A percentile compares a stretch with the other conserved stretches of the same genome.
These are phyloP conservation scores for Synanthedon myopaeformis DNA, from an alignment of 2,888 invertebrate species.

Conservation along the genomic window DNA sequence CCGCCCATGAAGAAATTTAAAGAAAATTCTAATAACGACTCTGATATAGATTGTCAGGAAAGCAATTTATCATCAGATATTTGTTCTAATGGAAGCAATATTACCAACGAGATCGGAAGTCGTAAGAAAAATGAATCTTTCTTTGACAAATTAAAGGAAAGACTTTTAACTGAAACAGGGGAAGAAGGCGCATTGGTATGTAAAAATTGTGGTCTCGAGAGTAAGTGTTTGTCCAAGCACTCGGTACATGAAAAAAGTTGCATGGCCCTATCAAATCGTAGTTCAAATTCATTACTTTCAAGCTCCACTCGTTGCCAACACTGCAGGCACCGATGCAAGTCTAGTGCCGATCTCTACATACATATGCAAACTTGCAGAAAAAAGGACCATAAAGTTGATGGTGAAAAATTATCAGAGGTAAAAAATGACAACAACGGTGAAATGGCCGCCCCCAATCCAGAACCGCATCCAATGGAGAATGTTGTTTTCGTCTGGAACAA, in stretches of 20 bases:
- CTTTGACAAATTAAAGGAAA: slow-evolving; percentile 85
- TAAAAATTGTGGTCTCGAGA: slow-evolving; percentile 78
- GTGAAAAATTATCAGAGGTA: slow-evolving; percentile 32
- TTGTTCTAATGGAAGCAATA: slow-evolving; percentile 7
- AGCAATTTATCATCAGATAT: no score
- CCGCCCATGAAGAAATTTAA: slow-evolving; percentile 56
- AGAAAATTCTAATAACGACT: slow-evolving; percentile 11
- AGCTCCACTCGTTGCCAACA: slow-evolving; percentile 86
- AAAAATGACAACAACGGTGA: slow-evolving; percentile 40
- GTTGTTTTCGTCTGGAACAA: slow-evolving; percentile 86
- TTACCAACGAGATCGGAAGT: slow-evolving; percentile 32
- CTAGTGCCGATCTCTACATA: slow-evolving; percentile 80
- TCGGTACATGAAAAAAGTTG: slow-evolving; percentile 82
- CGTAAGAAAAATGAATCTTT: slow-evolving; percentile 80
- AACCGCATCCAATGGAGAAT: slow-evolving; percentile 83
- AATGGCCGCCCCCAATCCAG: slow-evolving; percentile 30
- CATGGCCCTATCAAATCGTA: slow-evolving; percentile 56
- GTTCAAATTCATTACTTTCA: slow-evolving; percentile 46
- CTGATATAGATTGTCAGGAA: slow-evolving; percentile 16
- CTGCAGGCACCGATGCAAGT: slow-evolving; percentile 89
- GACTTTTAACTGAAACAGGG: slow-evolving; percentile 74
- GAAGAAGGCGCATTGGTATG: slow-evolving; percentile 77
- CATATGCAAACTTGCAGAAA: slow-evolving; percentile 81
- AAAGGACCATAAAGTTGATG: slow-evolving; percentile 31
- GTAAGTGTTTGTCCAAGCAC: slow-evolving; percentile 84